A percentile compares a stretch with the other conserved stretches of the same genome.
Conservation (phyloP, 2,113 vertebrate species). For the Hepsetus odoe region DNA sequence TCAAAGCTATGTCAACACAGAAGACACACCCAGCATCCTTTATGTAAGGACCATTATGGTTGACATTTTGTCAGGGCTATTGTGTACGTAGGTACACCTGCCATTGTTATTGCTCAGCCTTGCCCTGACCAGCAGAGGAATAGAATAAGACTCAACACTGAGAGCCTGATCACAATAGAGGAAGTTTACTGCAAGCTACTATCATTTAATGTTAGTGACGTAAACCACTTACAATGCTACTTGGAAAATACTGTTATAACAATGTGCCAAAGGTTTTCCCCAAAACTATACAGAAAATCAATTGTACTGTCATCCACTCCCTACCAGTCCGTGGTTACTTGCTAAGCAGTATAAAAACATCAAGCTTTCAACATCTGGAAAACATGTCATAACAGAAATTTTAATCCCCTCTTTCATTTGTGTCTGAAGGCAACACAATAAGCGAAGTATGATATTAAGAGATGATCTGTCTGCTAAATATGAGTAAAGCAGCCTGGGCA, state of each 20-base stretch:
- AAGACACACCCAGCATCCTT: constrained; percentile 31
- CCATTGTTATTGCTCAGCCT: not conserved
- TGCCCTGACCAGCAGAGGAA: not conserved
- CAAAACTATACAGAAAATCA: too few relatives aligned
- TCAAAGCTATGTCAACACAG: constrained; percentile 4
- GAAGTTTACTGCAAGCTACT: not conserved
- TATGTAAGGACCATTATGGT: constrained; percentile 5
- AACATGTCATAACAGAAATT: constrained; percentile 14
- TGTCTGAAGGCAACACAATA: not conserved
- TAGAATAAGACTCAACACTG: not conserved
- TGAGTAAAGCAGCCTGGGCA: not conserved
- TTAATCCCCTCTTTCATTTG: constrained; percentile 7
- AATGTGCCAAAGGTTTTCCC: not conserved
- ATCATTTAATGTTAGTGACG: not conserved
- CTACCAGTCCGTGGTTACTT: too few relatives aligned
- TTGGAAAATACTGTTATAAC: not conserved
- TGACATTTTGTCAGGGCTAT: constrained; percentile 22
- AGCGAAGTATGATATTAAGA: constrained; percentile 12
- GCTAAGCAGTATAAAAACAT: not conserved
- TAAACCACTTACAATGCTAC: not conserved
- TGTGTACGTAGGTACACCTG: constrained; percentile 13
- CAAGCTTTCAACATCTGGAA: constrained; percentile 14
- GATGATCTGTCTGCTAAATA: not conserved
- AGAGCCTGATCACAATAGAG: not conserved
- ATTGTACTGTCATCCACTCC: too few relatives aligned